Evolutionary conservation across 2,113 vertebrate species (phyloP), one percentile per base, ranked within the genome.

Genomic region (Ceyx melanurus): DNA sequence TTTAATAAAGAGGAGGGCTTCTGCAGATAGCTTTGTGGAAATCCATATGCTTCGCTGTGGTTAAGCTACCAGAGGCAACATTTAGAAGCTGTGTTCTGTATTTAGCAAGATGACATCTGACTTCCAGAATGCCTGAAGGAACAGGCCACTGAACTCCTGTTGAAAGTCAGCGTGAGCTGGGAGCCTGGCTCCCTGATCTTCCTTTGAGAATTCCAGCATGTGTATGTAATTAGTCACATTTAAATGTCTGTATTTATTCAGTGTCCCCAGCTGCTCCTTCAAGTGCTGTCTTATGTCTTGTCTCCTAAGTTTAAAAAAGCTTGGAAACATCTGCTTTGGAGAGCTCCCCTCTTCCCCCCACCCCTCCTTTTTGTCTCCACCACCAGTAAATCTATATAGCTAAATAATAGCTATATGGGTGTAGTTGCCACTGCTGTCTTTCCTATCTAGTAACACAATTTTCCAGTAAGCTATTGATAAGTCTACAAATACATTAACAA

Each of bases 61-160:
- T 89, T 91, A 85, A 62, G 70, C 82, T 66, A 50, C 67, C n/a
- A 86, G 67, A 88, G 60, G 53, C 80, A 86, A 54, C 67, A 50
- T 91, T 96, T 94, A 86, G 93, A 92, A 93, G 89, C 79, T 66
- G 64, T 60, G 82, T 92, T 95, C 95, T 91, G 82, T 96, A 94
- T 96, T 96, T 96, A 96, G 94, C 76, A 93, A 64, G 86, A 91
- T 96, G 94, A 95, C 94, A 92, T 96, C 96, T 96, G 92, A 81
- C 94, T 91, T 82, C 60, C 57, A 89, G 85, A 79, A 89, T 92
- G 95, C 89, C 85, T 88, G 82, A 82, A 94, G 94, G 91, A 93
- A 56, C 43, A 86, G 89, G 60, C 84, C 89, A 22, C 75, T 94
- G 82, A 92, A 91, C 89, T 94, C 83, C 92, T 77, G 79, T 77